Evolutionary conservation across 2,888 invertebrate species (phyloP), one percentile per base, ranked within the genome.

Genomic region (Notodonta ziczac): DNA sequence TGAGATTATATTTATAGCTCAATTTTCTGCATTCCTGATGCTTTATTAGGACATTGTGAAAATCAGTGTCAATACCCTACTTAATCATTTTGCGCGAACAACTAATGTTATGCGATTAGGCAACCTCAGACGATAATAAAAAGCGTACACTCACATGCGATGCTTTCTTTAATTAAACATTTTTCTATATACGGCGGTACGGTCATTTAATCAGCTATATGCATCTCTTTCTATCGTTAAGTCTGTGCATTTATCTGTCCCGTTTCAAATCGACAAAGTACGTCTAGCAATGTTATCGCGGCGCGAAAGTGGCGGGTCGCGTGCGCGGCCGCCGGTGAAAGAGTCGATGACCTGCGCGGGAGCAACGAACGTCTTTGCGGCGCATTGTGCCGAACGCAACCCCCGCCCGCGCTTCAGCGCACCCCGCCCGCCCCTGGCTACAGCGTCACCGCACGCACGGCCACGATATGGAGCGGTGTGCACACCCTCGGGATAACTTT

Each of bases 321-420:
- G 89, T 87, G 90, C 86, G 84, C 86, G 73, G 72, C 81, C 85
- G 84, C 81, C 85, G 88, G 91, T 89, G 92, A 92, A 91, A 90
- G 92, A 91, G 91, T 91, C 91, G 85, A 81, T 84, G 93, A 90
- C 90, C 93, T 84, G 85, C 82, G 89, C 90, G 89, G 90, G 93
- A 85, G 90, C 93, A 93, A 91, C 91, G 93, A 93, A 93, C 93
- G 93, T 91, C 93, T 93, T 93, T 93, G 93, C 91, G 75, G 82
- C 79, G 81, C 82, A 83, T 83, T 85, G 86, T 84, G 84, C 80
- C 77, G 79, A 81, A 82, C 85, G 82, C 83, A 77, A 74, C 81
- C 78, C 82, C 79, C 69, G 69, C 60, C 51, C 32, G 61, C 62
- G 16, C 65, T 42, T 46, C 58, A 46, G 44, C 56, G 7, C 46